A percentile compares a stretch with the other conserved stretches of the same genome.
phyloP scores from a whole-genome alignment of 2,797 vertebrate species.

The Acanthurus lineatus region DNA sequence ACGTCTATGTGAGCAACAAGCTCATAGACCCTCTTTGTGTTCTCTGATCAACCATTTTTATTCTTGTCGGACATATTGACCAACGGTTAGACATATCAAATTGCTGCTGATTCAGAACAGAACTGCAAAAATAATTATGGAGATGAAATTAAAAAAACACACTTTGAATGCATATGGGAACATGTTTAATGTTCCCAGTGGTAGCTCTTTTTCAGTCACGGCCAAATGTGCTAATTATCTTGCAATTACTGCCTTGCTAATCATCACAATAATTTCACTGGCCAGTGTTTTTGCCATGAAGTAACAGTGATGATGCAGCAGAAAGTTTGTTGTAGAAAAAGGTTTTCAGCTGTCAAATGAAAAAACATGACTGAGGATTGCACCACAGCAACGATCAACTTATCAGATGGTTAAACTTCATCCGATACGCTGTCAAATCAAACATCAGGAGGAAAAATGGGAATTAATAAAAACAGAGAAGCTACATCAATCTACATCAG shows the following conservation, averaged over 20 bases:
- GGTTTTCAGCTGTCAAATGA: slow-evolving; percentile 20
- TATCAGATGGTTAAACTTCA: slow-evolving; percentile 14
- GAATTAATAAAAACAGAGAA: not conserved
- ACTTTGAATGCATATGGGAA: not conserved
- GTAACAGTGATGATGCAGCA: slow-evolving; percentile 42
- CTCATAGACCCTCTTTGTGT: not conserved
- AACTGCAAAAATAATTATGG: not conserved
- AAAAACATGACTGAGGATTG: slow-evolving; percentile 4
- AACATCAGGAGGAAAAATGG: no score
- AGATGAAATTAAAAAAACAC: not conserved
- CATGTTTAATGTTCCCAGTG: not conserved
- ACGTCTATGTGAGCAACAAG: not conserved
- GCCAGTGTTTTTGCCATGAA: slow-evolving; percentile 13
- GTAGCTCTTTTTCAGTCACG: not conserved
- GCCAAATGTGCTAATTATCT: slow-evolving; percentile 3
- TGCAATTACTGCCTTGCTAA: not conserved
- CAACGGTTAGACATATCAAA: not conserved
- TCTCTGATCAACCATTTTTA: not conserved
- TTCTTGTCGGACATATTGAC: not conserved
- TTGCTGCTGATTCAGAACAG: not conserved
- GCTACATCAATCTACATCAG: not conserved
- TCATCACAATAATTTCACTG: slow-evolving; percentile 9
- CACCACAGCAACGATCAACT: slow-evolving; percentile 17
- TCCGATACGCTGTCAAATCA: not conserved
- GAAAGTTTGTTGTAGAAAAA: slow-evolving; percentile 29